phyloP scores from a whole-genome alignment of 2,888 invertebrate genomes.

The Drosophila tanythrix region DNA sequence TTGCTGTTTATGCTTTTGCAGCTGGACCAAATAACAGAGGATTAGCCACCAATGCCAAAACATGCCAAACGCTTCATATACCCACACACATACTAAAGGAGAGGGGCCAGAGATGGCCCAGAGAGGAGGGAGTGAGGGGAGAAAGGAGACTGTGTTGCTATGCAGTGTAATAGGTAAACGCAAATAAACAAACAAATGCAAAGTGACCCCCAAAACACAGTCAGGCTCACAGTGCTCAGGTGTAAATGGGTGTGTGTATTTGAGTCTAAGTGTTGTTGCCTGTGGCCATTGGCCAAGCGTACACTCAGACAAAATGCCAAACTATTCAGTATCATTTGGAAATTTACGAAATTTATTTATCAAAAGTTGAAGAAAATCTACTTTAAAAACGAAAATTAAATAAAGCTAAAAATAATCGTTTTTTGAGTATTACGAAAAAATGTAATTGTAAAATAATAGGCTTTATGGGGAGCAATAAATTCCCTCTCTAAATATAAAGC shows the following conservation, averaged over 20 bases:
- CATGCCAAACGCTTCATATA: constrained; percentile 32
- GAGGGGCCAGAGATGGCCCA: neutral
- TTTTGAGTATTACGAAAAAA: neutral
- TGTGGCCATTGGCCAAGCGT: constrained; percentile 55
- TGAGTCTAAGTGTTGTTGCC: constrained; percentile 7
- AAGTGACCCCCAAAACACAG: constrained; percentile 59
- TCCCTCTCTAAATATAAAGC: neutral
- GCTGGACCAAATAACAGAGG: constrained; percentile 55
- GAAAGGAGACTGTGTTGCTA: constrained; percentile 4
- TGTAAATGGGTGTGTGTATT: constrained; percentile 19
- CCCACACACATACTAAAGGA: neutral
- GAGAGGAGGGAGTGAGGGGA: neutral
- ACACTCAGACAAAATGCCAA: constrained; percentile 3
- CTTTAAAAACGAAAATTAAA: neutral
- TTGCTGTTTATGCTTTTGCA: constrained; percentile 54
- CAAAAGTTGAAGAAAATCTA: neutral
- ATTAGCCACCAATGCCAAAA: constrained; percentile 63
- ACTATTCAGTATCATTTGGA: neutral
- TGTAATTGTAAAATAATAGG: neutral
- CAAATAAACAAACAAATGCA: constrained; percentile 68
- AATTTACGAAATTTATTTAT: neutral
- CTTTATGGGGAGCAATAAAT: neutral
- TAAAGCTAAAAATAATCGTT: neutral
- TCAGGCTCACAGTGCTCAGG: constrained; percentile 12
- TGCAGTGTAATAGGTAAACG: constrained; percentile 65